These are phyloP conservation scores for Psophia crepitans DNA, from an alignment of 2,113 vertebrate genomes.

Conservation along the genomic window DNA sequence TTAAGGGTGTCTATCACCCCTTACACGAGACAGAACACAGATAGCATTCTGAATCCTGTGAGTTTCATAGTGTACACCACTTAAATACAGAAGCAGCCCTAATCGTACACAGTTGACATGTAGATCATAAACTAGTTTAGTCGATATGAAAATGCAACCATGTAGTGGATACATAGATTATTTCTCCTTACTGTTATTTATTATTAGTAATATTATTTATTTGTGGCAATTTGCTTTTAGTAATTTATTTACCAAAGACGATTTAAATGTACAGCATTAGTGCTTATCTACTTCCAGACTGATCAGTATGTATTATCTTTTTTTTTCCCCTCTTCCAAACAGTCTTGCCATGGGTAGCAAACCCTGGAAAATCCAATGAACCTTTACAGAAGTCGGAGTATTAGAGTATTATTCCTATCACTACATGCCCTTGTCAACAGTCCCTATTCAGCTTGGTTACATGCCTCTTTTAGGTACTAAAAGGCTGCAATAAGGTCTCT, in stretches of 20 bases:
- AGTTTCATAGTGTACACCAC: constrained; percentile 17
- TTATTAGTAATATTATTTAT: background rate
- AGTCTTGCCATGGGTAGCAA: background rate
- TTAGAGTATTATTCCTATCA: too few species aligned
- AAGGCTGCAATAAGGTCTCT: too few species aligned
- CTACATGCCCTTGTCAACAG: too few species aligned
- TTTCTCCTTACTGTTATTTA: background rate
- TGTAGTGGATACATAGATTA: background rate
- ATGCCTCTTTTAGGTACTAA: too few species aligned
- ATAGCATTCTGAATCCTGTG: constrained; percentile 33
- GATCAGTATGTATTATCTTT: background rate
- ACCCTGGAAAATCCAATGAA: background rate
- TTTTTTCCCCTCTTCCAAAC: background rate
- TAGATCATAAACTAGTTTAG: constrained; percentile 41
- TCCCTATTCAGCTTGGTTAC: too few species aligned
- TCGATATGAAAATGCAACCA: constrained; percentile 40
- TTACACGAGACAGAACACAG: background rate
- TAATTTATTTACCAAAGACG: background rate
- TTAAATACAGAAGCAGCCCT: constrained; percentile 26
- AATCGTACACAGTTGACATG: constrained; percentile 12
- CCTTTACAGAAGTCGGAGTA: background rate
- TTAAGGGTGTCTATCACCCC: constrained; percentile 63
- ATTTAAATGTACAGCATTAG: background rate
- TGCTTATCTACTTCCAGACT: background rate
- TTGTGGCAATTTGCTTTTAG: background rate